Conservation (phyloP, 2,888 invertebrate species). For the Crocallis elinguaria region DNA sequence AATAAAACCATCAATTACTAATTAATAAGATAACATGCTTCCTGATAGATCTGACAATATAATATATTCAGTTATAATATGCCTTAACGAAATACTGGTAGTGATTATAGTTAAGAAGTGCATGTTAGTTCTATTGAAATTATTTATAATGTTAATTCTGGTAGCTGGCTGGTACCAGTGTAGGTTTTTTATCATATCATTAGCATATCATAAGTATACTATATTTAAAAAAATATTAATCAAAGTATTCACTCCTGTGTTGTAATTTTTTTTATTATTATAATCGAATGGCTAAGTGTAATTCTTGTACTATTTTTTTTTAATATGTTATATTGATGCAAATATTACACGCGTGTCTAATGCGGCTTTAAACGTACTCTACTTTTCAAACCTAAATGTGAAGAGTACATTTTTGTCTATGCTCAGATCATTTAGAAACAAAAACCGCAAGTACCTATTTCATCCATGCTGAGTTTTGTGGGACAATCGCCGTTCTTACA, state of each 20-base stretch:
- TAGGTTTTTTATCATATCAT: constrained; percentile 84
- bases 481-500: too few relatives aligned
- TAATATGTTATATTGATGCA: too few relatives aligned
- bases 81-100: constrained; percentile 80
- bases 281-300: background rate
- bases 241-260: constrained; percentile 31
- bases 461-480: too few relatives aligned
- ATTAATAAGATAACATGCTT: constrained; percentile 79
- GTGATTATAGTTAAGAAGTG: constrained; percentile 74
- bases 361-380: too few relatives aligned
- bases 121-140: constrained; percentile 66
- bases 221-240: constrained; percentile 57
- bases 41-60: constrained; percentile 84
- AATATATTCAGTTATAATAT: constrained; percentile 70
- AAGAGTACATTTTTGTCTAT: too few relatives aligned
- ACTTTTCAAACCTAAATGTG: too few relatives aligned
- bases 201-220: constrained; percentile 78
- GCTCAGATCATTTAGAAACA: too few relatives aligned
- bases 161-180: constrained; percentile 74
- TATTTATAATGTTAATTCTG: constrained; percentile 53
- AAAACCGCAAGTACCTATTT: too few relatives aligned
- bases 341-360: too few relatives aligned
- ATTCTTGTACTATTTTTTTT: background rate
- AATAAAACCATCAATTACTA: constrained; percentile 78
- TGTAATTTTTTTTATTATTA: constrained; percentile 11